Percentiles rank a stretch among this genome's conserved stretches.
Evolutionary conservation across 2,113 vertebrate genomes (phyloP).

Genomic region (Antechinus flavipes): DNA sequence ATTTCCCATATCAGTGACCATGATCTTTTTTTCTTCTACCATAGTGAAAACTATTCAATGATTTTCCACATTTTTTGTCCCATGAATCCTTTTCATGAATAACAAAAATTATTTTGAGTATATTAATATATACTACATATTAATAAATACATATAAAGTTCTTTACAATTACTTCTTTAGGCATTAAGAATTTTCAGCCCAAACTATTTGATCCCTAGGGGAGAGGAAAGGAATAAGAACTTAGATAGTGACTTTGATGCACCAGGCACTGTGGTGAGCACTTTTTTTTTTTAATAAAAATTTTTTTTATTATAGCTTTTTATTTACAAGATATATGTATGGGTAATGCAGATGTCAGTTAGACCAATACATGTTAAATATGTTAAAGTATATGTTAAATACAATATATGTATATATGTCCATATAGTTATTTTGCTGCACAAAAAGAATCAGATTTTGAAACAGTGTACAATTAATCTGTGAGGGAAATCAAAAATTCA

Average conservation of each 20-base stretch:
- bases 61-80: not conserved
- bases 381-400: too few species aligned
- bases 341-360: not conserved
- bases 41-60: not conserved
- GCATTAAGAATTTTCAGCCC: not conserved
- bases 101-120: not conserved
- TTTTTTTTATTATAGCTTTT: too few species aligned
- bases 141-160: not conserved
- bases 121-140: not conserved
- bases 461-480: too few species aligned
- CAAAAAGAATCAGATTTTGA: too few species aligned
- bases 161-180: not conserved
- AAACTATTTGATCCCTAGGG: not conserved
- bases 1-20: not conserved
- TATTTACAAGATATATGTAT: too few species aligned
- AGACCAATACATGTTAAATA: too few species aligned
- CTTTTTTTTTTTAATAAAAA: not conserved
- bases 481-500: too few species aligned
- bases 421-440: too few species aligned
- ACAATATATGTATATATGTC: too few species aligned
- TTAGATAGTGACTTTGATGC: not conserved
- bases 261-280: not conserved
- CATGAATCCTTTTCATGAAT: not conserved
- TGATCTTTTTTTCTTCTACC: not conserved
- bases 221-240: not conserved